These are phyloP conservation scores for Aleiodes leptofemur DNA, from an alignment of 2,888 invertebrate species.

Conservation along the genomic window DNA sequence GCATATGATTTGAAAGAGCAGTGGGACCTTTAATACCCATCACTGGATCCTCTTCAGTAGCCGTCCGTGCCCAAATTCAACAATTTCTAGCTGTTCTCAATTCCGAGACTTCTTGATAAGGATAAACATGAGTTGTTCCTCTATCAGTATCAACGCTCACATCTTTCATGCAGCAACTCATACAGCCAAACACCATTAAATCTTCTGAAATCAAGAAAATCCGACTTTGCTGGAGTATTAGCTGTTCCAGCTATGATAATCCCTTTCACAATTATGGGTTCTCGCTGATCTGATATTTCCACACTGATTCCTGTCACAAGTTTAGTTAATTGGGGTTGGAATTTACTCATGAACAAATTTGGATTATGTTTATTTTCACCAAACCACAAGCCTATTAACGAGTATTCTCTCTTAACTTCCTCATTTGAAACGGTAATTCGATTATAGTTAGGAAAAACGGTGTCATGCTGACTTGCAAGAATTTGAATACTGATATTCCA, in stretches of 20 bases:
- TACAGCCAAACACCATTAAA: constrained; percentile 49
- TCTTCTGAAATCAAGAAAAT: constrained; percentile 41
- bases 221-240: constrained; percentile 49
- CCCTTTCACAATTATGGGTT: constrained; percentile 34
- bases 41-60: not conserved
- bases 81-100: constrained; percentile 30
- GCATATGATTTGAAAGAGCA: constrained; percentile 45
- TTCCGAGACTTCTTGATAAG: constrained; percentile 20
- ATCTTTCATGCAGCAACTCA: constrained; percentile 39
- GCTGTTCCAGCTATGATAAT: constrained; percentile 42
- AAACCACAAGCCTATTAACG: constrained; percentile 56
- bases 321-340: not conserved
- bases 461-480: constrained; percentile 50
- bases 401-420: constrained; percentile 54
- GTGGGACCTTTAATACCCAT: constrained; percentile 50
- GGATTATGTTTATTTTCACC: constrained; percentile 49
- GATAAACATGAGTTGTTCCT: constrained; percentile 42
- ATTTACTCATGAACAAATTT: constrained; percentile 40
- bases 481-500: constrained; percentile 53
- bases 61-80: not conserved
- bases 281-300: not conserved
- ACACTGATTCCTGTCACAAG: not conserved
- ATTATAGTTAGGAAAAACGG: constrained; percentile 55
- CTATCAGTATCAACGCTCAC: constrained; percentile 30
- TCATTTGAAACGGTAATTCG: constrained; percentile 52